Percentiles rank a stretch among this genome's conserved stretches.
phyloP scores from a whole-genome alignment of 2,888 invertebrate genomes.

The Marasmarcha lunaedactyla region DNA sequence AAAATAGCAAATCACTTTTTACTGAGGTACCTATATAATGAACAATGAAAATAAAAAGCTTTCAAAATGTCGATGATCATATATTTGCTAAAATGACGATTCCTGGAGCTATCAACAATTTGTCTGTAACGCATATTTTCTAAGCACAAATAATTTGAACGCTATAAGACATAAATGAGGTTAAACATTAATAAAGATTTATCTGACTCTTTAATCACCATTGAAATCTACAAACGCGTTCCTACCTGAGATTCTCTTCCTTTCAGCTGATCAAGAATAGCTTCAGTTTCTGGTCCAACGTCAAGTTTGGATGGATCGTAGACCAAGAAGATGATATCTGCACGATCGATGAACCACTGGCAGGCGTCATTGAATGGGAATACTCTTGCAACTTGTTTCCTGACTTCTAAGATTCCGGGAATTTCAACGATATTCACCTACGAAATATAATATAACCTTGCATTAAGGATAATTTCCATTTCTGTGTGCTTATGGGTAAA shows the following conservation, averaged over 20 bases:
- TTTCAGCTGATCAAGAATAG: constrained; percentile 93
- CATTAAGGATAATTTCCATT: no score
- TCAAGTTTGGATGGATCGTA: constrained; percentile 96
- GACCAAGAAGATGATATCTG: constrained; percentile 94
- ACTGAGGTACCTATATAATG: no score
- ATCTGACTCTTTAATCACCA: no score
- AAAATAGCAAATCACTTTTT: no score
- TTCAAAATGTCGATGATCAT: not conserved
- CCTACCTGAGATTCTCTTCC: constrained; percentile 89
- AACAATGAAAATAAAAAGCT: no score
- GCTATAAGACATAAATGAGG: no score
- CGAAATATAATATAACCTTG: constrained; percentile 9
- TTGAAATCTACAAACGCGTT: no score
- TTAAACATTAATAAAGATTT: no score
- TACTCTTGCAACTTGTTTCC: constrained; percentile 91
- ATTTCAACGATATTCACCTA: constrained; percentile 96
- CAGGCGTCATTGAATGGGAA: constrained; percentile 97
- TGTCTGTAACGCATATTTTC: no score
- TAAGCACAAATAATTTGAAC: no score
- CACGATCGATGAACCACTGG: constrained; percentile 97
- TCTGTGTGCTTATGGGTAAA: no score
- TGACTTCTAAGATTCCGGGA: constrained; percentile 93
- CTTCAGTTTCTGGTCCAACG: constrained; percentile 94
- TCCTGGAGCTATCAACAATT: not conserved
- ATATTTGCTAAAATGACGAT: not conserved